Conservation (phyloP, 2,797 vertebrate genomes). For the Cephalopachus bancanus region DNA sequence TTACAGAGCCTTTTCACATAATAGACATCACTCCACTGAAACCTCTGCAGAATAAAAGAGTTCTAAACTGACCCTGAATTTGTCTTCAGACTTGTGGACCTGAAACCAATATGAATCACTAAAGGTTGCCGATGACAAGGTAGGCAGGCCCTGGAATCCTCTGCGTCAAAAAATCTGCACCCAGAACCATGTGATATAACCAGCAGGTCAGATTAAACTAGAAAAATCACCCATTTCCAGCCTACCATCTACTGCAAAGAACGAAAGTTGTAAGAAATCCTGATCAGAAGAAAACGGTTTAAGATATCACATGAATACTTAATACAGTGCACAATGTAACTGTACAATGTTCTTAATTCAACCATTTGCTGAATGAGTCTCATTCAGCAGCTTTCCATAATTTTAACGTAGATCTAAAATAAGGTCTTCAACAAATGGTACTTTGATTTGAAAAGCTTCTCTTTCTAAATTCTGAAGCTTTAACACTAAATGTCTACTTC, state of each 20-base stretch:
- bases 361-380: conserved; percentile 43
- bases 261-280: background rate
- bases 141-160: background rate
- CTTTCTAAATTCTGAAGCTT: conserved; percentile 61
- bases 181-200: background rate
- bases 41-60: background rate
- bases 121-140: background rate
- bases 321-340: background rate
- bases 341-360: conserved; percentile 46
- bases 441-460: conserved; percentile 55
- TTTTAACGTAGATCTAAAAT: conserved; percentile 45
- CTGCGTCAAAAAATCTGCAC: background rate
- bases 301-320: background rate
- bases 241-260: background rate
- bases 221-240: conserved; percentile 58
- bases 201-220: background rate
- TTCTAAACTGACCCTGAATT: background rate
- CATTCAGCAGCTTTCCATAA: conserved; percentile 30
- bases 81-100: background rate
- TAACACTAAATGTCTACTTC: conserved; percentile 51
- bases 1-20: background rate
- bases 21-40: background rate
- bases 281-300: conserved; percentile 29
- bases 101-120: background rate
- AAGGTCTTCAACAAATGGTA: conserved; percentile 3